These are phyloP conservation scores for Pelagia noctiluca DNA, from an alignment of 30 jellyfish, hydroid and myxozoan species.

Conservation along the genomic window DNA sequence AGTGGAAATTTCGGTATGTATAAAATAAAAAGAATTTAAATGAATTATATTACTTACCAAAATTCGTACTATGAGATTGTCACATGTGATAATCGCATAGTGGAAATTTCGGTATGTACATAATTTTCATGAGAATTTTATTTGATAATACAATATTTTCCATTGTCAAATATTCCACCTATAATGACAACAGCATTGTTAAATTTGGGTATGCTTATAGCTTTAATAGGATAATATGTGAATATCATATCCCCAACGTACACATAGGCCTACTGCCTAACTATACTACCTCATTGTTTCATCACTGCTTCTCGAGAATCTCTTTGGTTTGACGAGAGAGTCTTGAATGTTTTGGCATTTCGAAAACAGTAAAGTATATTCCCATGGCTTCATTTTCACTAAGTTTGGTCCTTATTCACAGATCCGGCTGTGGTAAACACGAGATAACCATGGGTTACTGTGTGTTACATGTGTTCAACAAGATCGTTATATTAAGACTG, in stretches of 20 bases:
- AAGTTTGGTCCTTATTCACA: too few species aligned
- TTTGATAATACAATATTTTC: not conserved
- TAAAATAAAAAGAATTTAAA: too few species aligned
- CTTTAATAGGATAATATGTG: not conserved
- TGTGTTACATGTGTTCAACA: too few species aligned
- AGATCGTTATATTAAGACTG: too few species aligned
- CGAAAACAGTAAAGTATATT: slow-evolving; percentile 16
- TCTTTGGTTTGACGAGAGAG: not conserved
- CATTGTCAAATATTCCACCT: not conserved
- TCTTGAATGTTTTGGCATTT: slow-evolving; percentile 32
- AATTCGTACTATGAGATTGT: too few species aligned
- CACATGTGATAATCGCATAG: too few species aligned
- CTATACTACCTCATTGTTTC: not conserved
- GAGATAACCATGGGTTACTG: too few species aligned
- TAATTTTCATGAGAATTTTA: too few species aligned
- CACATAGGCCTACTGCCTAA: not conserved
- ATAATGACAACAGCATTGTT: not conserved
- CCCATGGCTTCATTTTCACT: slow-evolving; percentile 74
- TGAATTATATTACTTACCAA: too few species aligned
- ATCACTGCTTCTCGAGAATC: not conserved
- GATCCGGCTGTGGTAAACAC: too few species aligned
- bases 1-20: too few species aligned
- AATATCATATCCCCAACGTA: not conserved
- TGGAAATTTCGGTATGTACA: too few species aligned
- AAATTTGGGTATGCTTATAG: not conserved